Conservation (phyloP, 2,113 vertebrate genomes). For the Tor tambroides region DNA sequence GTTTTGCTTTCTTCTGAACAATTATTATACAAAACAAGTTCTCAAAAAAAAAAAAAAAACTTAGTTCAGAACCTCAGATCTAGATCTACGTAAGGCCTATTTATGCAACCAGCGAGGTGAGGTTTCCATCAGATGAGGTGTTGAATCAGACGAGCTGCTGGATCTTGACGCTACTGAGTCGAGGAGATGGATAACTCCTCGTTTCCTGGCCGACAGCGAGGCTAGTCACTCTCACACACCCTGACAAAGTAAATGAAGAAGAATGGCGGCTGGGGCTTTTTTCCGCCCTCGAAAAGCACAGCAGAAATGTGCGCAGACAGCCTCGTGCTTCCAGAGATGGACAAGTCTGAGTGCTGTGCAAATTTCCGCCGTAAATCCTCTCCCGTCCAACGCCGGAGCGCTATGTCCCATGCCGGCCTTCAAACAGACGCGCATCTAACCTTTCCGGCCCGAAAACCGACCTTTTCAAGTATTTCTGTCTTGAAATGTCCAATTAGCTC, state of each 20-base stretch:
- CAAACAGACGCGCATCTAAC: conserved; percentile 42
- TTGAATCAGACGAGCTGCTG: not conserved
- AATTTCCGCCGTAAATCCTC: conserved; percentile 38
- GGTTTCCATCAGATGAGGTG: not conserved
- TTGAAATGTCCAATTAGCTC: conserved; percentile 53
- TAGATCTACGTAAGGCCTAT: too few relatives aligned
- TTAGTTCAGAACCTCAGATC: too few relatives aligned
- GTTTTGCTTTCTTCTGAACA: too few relatives aligned
- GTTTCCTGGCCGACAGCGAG: conserved; percentile 46
- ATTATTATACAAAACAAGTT: too few relatives aligned
- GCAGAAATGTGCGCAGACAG: conserved; percentile 39
- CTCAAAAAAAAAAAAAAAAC: too few relatives aligned
- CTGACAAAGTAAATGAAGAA: conserved; percentile 54
- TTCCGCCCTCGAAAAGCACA: conserved; percentile 21
- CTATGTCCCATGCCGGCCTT: not conserved
- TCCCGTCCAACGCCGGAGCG: not conserved
- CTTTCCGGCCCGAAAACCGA: conserved; percentile 10
- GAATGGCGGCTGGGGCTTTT: conserved; percentile 41
- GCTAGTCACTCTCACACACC: conserved; percentile 46
- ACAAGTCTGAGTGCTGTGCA: conserved; percentile 30
- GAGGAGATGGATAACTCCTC: conserved; percentile 52
- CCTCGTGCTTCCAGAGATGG: conserved; percentile 39
- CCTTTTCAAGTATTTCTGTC: conserved; percentile 55
- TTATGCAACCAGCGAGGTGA: too few relatives aligned
- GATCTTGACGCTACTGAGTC: not conserved